These are phyloP conservation scores for Brachionus calyciflorus DNA, from an alignment of 1,140 invertebrate genomes.

Conservation along the genomic window DNA sequence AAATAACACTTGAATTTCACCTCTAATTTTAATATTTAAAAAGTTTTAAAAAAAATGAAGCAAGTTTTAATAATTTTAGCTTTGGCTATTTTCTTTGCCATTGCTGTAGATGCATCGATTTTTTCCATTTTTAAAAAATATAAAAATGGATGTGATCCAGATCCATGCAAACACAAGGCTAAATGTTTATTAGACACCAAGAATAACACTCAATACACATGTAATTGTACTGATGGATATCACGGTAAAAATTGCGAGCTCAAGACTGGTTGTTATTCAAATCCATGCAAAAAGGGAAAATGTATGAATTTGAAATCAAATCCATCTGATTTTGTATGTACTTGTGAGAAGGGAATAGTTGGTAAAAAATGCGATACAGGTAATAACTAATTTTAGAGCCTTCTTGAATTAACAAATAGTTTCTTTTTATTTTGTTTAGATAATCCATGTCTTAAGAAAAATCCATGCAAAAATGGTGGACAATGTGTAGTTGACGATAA, in stretches of 20 bases:
- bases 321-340: constrained; percentile 1
- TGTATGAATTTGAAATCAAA: background rate
- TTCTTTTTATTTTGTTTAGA: background rate
- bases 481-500: constrained; percentile 2
- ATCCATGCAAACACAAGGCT: constrained; percentile 28
- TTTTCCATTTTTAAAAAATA: background rate
- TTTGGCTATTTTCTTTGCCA: background rate
- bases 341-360: constrained; percentile 7
- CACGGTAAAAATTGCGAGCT: constrained; percentile 21
- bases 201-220: background rate
- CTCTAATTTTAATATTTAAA: background rate
- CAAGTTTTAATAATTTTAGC: constrained; percentile 3
- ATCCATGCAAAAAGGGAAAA: constrained; percentile 17
- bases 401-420: background rate
- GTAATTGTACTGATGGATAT: constrained; percentile 4
- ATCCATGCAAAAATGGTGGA: constrained; percentile 19
- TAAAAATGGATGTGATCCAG: constrained; percentile 19
- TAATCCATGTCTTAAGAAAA: constrained; percentile 15
- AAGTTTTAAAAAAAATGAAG: background rate
- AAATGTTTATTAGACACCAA: constrained; percentile 20
- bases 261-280: constrained; percentile 2
- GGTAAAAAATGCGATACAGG: constrained; percentile 32
- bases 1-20: background rate
- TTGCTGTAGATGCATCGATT: constrained; percentile 20
- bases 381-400: background rate